phyloP scores from a whole-genome alignment of 2,113 vertebrate genomes.

The Atlantisia rogersi region DNA sequence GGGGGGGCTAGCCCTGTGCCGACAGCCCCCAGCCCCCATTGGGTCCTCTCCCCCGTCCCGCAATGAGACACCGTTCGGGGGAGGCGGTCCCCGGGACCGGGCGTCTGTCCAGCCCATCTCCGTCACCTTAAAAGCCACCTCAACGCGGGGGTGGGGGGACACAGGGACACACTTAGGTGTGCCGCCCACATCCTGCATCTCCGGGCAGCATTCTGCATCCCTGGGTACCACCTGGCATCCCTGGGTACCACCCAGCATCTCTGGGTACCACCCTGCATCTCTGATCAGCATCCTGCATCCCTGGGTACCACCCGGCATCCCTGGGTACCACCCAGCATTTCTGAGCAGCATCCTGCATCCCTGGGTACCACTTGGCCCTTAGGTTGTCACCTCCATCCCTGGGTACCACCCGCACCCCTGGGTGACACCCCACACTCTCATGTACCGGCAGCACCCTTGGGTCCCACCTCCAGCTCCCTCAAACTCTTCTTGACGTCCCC shows the following conservation, averaged over 20 bases:
- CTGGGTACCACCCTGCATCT: too few species aligned
- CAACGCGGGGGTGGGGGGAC: too few species aligned
- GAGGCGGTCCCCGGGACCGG: background rate
- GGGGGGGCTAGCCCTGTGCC: background rate
- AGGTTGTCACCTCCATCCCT: too few species aligned
- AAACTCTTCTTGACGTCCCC: too few species aligned
- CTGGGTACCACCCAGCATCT: too few species aligned
- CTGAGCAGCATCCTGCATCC: background rate
- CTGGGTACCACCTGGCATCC: background rate
- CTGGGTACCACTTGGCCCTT: background rate
- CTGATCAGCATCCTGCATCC: background rate
- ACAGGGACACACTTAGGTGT: too few species aligned
- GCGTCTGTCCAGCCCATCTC: background rate
- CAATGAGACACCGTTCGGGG: background rate
- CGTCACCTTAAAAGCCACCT: background rate
- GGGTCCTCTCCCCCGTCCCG: background rate
- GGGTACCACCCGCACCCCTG: background rate
- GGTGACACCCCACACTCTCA: background rate
- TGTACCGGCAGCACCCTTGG: background rate
- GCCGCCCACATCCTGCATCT: background rate
- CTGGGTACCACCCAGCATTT: too few species aligned
- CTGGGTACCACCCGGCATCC: background rate
- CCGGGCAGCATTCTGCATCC: background rate
- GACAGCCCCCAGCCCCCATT: too few species aligned
- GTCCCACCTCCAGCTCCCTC: background rate